phyloP scores from a whole-genome alignment of 2,113 vertebrate genomes.

The Charina bottae region DNA sequence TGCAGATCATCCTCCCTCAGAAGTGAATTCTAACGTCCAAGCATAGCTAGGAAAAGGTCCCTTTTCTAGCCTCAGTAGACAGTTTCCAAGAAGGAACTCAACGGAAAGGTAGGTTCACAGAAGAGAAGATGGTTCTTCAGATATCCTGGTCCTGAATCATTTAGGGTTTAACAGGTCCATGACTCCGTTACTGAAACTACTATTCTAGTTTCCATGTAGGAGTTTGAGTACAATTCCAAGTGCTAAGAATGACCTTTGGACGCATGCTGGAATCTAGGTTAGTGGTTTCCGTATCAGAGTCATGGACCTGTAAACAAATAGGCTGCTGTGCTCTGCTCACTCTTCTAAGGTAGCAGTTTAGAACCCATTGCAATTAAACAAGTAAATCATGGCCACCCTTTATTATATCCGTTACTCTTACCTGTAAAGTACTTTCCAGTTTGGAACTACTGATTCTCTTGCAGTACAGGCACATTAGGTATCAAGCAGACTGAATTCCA shows the following conservation, averaged over 20 bases:
- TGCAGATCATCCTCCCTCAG: not conserved
- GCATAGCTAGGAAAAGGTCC: not conserved
- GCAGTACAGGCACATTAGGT: constrained; percentile 30
- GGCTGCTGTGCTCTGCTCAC: not conserved
- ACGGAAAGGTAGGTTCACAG: not conserved
- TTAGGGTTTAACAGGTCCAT: not conserved
- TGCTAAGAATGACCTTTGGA: not conserved
- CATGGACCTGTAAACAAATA: not conserved
- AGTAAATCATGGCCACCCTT: not conserved
- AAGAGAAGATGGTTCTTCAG: not conserved
- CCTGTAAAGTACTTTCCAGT: constrained; percentile 35
- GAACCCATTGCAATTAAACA: not conserved
- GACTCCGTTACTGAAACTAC: not conserved
- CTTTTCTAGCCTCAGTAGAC: not conserved
- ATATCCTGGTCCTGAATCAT: not conserved
- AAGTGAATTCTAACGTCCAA: not conserved
- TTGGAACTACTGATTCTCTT: constrained; percentile 39
- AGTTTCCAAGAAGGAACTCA: not conserved
- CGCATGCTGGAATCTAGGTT: not conserved
- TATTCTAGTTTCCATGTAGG: not conserved
- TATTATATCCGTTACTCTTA: constrained; percentile 31
- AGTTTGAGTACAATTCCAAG: not conserved
- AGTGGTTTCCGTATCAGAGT: not conserved
- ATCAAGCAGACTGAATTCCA: constrained; percentile 53
- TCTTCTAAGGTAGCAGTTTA: not conserved